Evolutionary conservation across 1,140 invertebrate species (phyloP).

Genomic region (Lethocerus indicus): DNA sequence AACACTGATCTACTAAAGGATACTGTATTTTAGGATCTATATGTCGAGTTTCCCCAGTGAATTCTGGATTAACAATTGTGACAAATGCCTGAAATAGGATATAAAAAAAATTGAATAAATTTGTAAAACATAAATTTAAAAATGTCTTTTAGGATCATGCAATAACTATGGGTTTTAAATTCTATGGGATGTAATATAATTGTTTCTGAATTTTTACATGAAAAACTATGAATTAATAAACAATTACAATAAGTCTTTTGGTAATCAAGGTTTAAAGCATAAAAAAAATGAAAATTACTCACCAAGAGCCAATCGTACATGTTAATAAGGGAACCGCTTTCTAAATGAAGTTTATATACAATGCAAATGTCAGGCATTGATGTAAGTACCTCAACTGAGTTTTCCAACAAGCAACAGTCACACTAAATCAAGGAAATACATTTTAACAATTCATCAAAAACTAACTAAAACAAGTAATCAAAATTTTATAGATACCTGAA

Average conservation of each 20-base stretch:
- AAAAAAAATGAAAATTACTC: too few species aligned
- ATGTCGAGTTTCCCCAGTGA: too few species aligned
- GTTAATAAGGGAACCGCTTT: constrained; percentile 79
- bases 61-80: constrained; percentile 12
- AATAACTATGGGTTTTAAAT: too few species aligned
- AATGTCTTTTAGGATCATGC: too few species aligned
- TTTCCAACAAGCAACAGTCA: constrained; percentile 48
- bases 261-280: too few species aligned
- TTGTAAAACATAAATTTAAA: too few species aligned
- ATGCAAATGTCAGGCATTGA: constrained; percentile 71
- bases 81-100: constrained; percentile 15
- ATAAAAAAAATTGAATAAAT: too few species aligned
- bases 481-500: constrained; percentile 40
- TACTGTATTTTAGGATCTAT: constrained; percentile 46
- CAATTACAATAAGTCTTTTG: too few species aligned
- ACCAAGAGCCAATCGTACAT: constrained; percentile 81
- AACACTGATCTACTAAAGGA: too few species aligned
- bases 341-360: constrained; percentile 76
- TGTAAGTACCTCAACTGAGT: constrained; percentile 35
- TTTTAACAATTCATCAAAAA: background rate
- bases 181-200: too few species aligned
- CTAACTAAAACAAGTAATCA: background rate
- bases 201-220: too few species aligned
- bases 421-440: constrained; percentile 38
- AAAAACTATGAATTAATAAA: too few species aligned